These are phyloP conservation scores for Gyrodactylus bullatarudis DNA, from an alignment of 1,140 invertebrate species.

Conservation along the genomic window DNA sequence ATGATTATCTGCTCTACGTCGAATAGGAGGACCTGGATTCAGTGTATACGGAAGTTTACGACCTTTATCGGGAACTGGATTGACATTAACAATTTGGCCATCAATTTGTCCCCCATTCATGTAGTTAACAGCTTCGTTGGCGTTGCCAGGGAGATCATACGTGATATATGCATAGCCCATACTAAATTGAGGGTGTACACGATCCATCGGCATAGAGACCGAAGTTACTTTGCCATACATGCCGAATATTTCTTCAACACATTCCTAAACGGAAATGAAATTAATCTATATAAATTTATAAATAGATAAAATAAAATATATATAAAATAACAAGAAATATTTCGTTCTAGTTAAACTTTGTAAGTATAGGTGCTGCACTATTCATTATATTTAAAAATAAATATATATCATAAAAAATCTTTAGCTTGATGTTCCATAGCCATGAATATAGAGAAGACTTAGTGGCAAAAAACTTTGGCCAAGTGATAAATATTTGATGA, in stretches of 20 bases:
- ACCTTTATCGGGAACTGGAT: not conserved
- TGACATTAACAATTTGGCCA: slow-evolving; percentile 1
- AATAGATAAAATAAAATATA: too few relatives aligned
- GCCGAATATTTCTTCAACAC: slow-evolving; percentile 1
- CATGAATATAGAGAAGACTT: too few relatives aligned
- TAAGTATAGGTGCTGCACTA: too few relatives aligned
- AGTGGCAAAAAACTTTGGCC: too few relatives aligned
- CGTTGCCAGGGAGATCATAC: not conserved
- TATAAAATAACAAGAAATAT: too few relatives aligned
- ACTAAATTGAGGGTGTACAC: slow-evolving; percentile 2
- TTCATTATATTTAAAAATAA: too few relatives aligned
- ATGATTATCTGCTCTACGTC: not conserved
- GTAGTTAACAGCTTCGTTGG: not conserved
- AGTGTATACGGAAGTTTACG: too few relatives aligned
- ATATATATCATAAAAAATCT: too few relatives aligned
- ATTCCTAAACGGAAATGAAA: not conserved
- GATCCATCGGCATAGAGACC: not conserved
- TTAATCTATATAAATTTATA: too few relatives aligned
- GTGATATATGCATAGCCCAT: slow-evolving; percentile 4
- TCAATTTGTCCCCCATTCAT: slow-evolving; percentile 6
- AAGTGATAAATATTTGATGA: too few relatives aligned
- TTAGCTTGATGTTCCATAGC: too few relatives aligned
- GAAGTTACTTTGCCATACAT: not conserved
- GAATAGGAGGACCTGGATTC: not conserved
- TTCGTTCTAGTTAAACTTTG: too few relatives aligned